phyloP scores from a whole-genome alignment of 2,797 vertebrate genomes.

The Acanthis flammea region DNA sequence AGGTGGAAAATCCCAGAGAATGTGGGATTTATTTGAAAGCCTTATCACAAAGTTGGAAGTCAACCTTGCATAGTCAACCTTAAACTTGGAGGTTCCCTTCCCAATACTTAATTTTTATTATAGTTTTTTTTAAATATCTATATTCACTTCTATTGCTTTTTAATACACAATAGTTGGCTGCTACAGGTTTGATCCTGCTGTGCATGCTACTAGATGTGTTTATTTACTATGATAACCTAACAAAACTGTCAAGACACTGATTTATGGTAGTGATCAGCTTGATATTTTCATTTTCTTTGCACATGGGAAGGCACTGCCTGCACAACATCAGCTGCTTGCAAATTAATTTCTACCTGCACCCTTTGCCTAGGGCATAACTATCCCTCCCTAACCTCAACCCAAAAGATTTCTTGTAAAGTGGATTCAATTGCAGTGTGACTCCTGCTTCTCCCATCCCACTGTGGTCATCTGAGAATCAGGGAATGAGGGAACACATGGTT shows the following conservation, averaged over 20 bases:
- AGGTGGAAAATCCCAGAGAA: background rate
- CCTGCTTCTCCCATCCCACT: background rate
- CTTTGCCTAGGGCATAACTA: background rate
- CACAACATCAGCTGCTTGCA: background rate
- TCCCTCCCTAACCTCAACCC: background rate
- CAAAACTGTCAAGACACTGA: background rate
- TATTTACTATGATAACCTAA: background rate
- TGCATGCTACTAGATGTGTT: rapidly evolving
- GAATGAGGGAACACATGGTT: background rate
- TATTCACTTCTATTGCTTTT: background rate
- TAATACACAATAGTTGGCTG: background rate
- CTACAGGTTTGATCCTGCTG: background rate
- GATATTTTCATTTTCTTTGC: background rate
- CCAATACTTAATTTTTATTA: background rate
- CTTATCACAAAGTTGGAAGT: background rate
- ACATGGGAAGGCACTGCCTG: background rate
- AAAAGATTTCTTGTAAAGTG: background rate
- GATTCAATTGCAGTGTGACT: background rate
- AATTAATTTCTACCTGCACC: background rate
- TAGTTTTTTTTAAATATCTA: background rate
- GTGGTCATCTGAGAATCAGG: background rate
- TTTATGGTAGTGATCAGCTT: background rate
- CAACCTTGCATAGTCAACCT: background rate
- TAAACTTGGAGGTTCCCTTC: background rate
- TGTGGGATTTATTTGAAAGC: background rate